A percentile compares a stretch with the other conserved stretches of the same genome.
Conservation (phyloP, 2,113 vertebrate genomes). For the Rhea americana region DNA sequence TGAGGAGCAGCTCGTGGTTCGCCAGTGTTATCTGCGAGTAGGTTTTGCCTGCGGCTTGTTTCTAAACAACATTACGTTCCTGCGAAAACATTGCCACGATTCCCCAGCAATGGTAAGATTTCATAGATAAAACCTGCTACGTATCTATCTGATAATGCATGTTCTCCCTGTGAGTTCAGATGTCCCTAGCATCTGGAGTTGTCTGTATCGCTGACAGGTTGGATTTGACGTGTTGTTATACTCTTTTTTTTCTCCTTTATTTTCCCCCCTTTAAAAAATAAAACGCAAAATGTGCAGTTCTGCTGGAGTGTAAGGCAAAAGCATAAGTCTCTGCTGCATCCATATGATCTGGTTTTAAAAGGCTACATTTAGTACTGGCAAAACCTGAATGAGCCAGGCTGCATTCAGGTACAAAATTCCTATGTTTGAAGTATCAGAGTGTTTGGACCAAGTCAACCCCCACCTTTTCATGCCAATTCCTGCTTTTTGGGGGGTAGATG, state of each 20-base stretch:
- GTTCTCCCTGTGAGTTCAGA: not conserved
- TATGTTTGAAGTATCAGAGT: not conserved
- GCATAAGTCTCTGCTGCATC: conserved; percentile 2
- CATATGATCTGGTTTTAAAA: conserved; percentile 45
- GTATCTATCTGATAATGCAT: not conserved
- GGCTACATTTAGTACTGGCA: conserved; percentile 22
- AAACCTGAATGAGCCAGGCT: not conserved
- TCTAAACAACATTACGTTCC: not conserved
- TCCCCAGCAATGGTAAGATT: not conserved
- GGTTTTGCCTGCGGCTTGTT: not conserved
- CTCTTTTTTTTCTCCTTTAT: not conserved
- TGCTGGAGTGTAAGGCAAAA: conserved; percentile 16
- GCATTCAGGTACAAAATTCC: not conserved
- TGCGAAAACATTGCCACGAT: not conserved
- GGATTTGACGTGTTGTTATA: conserved; percentile 17
- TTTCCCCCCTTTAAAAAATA: not conserved
- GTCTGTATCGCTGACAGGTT: conserved; percentile 32
- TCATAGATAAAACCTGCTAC: not conserved
- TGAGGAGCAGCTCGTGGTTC: not conserved
- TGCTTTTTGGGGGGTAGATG: fast-evolving
- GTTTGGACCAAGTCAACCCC: not conserved
- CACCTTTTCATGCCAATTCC: not conserved
- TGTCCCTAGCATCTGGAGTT: not conserved
- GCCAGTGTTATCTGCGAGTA: not conserved
- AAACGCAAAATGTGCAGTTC: conserved; percentile 29